Percentiles rank a stretch among this genome's conserved stretches.
Evolutionary conservation across 2,888 invertebrate genomes (phyloP).

Genomic region (Chrysolina oricalcia): DNA sequence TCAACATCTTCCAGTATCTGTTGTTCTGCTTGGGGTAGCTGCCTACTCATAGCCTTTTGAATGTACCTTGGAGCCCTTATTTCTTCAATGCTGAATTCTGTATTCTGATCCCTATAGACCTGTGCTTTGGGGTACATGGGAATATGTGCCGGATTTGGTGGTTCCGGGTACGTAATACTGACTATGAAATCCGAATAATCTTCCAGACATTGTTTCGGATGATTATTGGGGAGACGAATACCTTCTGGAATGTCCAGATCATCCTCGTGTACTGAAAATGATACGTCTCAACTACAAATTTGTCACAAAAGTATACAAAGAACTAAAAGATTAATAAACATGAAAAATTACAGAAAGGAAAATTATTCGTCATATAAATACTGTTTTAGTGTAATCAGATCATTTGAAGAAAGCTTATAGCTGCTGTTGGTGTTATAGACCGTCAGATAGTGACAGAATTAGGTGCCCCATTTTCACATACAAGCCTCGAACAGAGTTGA

Average conservation of each 20-base stretch:
- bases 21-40: slow-evolving; percentile 22
- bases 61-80: slow-evolving; percentile 78
- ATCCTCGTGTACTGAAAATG: slow-evolving; percentile 78
- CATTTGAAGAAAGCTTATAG: no score
- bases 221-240: slow-evolving; percentile 51
- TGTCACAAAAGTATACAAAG: background rate
- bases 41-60: slow-evolving; percentile 61
- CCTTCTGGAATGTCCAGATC: slow-evolving; percentile 67
- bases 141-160: slow-evolving; percentile 75
- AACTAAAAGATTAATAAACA: no score
- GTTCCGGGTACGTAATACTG: slow-evolving; percentile 77
- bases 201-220: slow-evolving; percentile 69
- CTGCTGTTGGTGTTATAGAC: no score
- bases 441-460: no score
- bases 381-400: no score
- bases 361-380: no score
- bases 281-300: slow-evolving; percentile 24
- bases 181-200: slow-evolving; percentile 74
- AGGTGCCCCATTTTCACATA: no score
- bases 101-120: slow-evolving; percentile 76
- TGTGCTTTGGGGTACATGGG: slow-evolving; percentile 81
- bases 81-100: slow-evolving; percentile 87
- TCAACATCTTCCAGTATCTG: slow-evolving; percentile 40
- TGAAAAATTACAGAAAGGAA: no score
- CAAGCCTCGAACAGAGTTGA: no score